Percentiles rank a stretch among this genome's conserved stretches.
phyloP scores from a whole-genome alignment of 1,140 invertebrate species.

The Tribolium madens region DNA sequence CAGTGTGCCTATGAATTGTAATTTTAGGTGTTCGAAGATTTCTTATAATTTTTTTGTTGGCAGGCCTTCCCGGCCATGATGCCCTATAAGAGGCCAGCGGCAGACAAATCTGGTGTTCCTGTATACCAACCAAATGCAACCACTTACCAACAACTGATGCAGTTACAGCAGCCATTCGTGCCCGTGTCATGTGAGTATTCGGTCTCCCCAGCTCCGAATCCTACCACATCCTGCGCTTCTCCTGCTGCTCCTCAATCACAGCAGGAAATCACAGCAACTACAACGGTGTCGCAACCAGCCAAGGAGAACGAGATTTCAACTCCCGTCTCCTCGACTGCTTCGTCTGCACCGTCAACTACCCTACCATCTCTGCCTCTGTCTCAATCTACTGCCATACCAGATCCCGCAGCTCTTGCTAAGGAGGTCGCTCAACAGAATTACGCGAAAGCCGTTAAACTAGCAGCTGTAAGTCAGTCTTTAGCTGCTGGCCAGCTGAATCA shows the following conservation, averaged over 20 bases:
- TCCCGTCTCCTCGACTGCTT: slow-evolving; percentile 39
- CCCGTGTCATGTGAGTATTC: slow-evolving; percentile 94
- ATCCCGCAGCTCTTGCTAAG: slow-evolving; percentile 76
- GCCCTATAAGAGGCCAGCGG: slow-evolving; percentile 93
- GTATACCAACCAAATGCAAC: slow-evolving; percentile 93
- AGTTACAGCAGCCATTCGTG: slow-evolving; percentile 92
- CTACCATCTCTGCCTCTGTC: slow-evolving; percentile 31
- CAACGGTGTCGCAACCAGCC: slow-evolving; percentile 16
- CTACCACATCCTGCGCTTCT: slow-evolving; percentile 60
- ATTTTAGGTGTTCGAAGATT: too few species aligned
- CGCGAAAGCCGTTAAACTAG: slow-evolving; percentile 75
- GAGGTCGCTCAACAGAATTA: slow-evolving; percentile 84
- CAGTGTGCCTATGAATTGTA: too few species aligned
- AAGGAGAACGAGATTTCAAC: slow-evolving; percentile 51
- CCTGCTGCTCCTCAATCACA: slow-evolving; percentile 49
- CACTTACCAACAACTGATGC: slow-evolving; percentile 96
- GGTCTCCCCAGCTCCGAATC: slow-evolving; percentile 71
- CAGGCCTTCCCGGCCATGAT: slow-evolving; percentile 96
- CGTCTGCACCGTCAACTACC: slow-evolving; percentile 22
- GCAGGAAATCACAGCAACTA: slow-evolving; percentile 10
- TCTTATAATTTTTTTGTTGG: background rate
- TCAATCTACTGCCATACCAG: slow-evolving; percentile 61
- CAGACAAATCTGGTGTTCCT: slow-evolving; percentile 94
- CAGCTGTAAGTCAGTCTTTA: slow-evolving; percentile 67
- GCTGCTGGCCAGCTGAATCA: slow-evolving; percentile 61